Conservation (phyloP, 30 jellyfish, hydroid and myxozoan genomes). For the Mastigias papua region DNA sequence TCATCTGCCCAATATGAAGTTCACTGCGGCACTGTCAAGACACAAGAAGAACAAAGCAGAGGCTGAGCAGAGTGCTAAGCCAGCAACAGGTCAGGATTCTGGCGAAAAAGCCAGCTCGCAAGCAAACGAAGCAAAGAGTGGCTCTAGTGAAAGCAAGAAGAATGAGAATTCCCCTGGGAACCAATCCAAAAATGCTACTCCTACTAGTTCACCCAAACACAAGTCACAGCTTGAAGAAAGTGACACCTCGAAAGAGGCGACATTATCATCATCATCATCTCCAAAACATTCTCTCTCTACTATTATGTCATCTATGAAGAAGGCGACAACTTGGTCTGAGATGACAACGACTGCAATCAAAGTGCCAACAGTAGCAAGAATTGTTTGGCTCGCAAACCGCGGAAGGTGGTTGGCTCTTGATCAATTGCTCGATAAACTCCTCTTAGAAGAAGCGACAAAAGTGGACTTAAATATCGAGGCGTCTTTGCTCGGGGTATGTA, state of each 20-base stretch:
- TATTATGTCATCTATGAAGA: conserved; percentile 51
- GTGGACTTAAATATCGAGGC: conserved; percentile 52
- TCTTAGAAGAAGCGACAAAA: conserved; percentile 47
- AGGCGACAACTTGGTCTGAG: conserved; percentile 67
- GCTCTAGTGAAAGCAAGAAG: neutral
- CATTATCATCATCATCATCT: conserved; percentile 30
- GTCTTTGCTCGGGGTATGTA: conserved; percentile 69
- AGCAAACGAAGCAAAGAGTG: neutral
- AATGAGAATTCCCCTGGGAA: neutral
- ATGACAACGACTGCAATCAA: conserved; percentile 48
- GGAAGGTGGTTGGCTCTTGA: conserved; percentile 72
- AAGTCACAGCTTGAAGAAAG: neutral
- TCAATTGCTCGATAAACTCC: conserved; percentile 61
- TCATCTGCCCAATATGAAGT: conserved; percentile 9
- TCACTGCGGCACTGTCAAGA: neutral
- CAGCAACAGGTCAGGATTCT: neutral
- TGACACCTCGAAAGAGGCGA: conserved; percentile 12
- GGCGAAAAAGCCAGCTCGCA: neutral
- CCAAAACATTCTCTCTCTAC: conserved; percentile 38
- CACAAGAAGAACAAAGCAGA: conserved; percentile 8
- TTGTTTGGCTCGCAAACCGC: conserved; percentile 61
- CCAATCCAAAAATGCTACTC: neutral
- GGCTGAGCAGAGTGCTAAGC: neutral
- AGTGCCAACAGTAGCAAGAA: conserved; percentile 62
- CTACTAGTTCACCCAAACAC: neutral